phyloP scores from a whole-genome alignment of 2,797 vertebrate species.

The Scomberomorus guttatus region DNA sequence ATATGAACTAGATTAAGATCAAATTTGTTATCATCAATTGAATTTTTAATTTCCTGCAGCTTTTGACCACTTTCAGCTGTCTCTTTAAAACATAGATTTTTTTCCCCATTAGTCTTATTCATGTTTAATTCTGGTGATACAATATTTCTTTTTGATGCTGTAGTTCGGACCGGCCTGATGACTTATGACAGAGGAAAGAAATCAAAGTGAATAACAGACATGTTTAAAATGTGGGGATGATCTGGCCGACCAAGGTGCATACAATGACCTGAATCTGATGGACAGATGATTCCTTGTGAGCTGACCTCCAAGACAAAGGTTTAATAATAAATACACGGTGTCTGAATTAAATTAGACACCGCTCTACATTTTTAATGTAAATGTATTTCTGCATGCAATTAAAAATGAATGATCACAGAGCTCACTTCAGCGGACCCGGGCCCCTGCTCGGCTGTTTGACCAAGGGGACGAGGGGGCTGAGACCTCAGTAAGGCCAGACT shows the following conservation, averaged over 20 bases:
- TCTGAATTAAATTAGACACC: conserved; percentile 88
- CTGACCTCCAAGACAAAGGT: conserved; percentile 85
- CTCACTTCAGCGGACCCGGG: conserved; percentile 62
- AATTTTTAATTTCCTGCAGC: conserved; percentile 46
- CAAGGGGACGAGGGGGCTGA: conserved; percentile 37
- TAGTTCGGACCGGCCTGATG: conserved; percentile 48
- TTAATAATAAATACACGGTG: conserved; percentile 88
- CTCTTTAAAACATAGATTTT: conserved; percentile 47
- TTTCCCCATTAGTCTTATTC: conserved; percentile 51
- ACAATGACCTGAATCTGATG: conserved; percentile 74
- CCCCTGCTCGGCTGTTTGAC: conserved; percentile 64
- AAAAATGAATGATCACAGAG: conserved; percentile 85
- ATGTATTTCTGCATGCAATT: conserved; percentile 87
- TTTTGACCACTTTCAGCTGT: conserved; percentile 57
- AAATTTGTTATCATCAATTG: conserved; percentile 41
- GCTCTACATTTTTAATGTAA: conserved; percentile 89
- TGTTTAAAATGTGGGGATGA: conserved; percentile 67
- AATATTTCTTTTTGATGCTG: conserved; percentile 66
- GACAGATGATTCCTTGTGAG: conserved; percentile 82
- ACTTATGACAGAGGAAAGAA: conserved; percentile 69
- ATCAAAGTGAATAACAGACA: conserved; percentile 82
- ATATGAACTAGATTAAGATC: conserved; percentile 30
- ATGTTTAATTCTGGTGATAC: conserved; percentile 62
- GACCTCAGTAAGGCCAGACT: conserved; percentile 41
- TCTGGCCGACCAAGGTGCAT: conserved; percentile 52